These are phyloP conservation scores for Leucozona laternaria DNA, from an alignment of 2,888 invertebrate species.

Conservation along the genomic window DNA sequence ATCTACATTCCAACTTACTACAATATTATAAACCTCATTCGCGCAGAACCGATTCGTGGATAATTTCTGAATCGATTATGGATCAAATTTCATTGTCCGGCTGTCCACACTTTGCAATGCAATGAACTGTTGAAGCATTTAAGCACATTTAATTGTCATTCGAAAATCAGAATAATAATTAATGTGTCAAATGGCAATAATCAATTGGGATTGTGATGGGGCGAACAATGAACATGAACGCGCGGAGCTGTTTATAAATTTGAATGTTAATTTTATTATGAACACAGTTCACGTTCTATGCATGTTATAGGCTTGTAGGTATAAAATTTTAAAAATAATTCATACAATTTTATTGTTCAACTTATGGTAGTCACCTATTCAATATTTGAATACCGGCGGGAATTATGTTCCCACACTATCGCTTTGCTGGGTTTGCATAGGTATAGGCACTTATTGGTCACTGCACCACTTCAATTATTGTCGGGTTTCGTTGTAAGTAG, in stretches of 20 bases:
- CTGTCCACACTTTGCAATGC: background rate
- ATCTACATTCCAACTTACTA: background rate
- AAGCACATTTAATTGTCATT: slow-evolving; percentile 32
- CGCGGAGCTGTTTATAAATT: background rate
- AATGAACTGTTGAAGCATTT: slow-evolving; percentile 3
- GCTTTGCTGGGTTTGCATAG: background rate
- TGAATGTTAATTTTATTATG: slow-evolving; percentile 1
- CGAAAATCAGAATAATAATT: slow-evolving; percentile 55
- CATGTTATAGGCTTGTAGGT: background rate
- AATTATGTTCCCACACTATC: background rate
- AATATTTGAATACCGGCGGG: background rate
- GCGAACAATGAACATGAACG: slow-evolving; percentile 14
- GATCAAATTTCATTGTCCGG: slow-evolving; percentile 61
- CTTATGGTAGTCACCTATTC: background rate
- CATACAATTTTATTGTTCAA: background rate
- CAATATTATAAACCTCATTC: background rate
- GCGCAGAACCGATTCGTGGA: slow-evolving; percentile 35
- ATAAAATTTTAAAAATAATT: background rate
- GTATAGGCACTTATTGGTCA: background rate
- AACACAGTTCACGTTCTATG: background rate
- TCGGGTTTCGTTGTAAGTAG: too few relatives aligned
- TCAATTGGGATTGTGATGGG: slow-evolving; percentile 21
- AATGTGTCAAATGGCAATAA: slow-evolving; percentile 46
- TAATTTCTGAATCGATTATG: slow-evolving; percentile 68
- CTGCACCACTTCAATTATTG: background rate